Base-by-base conservation (phyloP, 1,140 invertebrate genomes). In the Andricus grossulariae region DNA sequence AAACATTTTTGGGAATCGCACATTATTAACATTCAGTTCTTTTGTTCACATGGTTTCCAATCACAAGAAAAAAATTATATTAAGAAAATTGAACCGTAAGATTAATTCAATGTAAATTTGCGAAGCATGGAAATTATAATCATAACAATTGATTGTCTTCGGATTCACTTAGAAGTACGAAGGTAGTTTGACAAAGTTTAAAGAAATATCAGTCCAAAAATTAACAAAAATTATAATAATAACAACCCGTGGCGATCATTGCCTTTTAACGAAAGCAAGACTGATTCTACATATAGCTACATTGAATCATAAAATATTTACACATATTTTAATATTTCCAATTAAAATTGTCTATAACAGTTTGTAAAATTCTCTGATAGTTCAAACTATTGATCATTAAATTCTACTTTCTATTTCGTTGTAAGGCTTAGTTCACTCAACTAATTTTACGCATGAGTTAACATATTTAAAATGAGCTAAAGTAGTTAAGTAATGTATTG, bases 21-120 rank as follows among this genome's bases (percentile, higher is more conserved):
- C 21, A 32, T 32, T 60, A 11, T 66, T 66, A 66, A 66, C 25
- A 66, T 66, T 66, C 60, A 66, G 60, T 66, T 39, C 60, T 39
- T 25, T 66, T n/a, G 25, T 15, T 66, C 32, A 66, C 1, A 16
- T 66, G 39, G 12, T 66, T 39, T 39, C 60, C 15, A 39, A 55
- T 3, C 19, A 55, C 19, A 19, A 55, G 19, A 55, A 55, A 55
- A 55, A 19, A 55, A 10, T 55, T 55, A 10, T 18, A 18, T 19
- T 21, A 19, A 55, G 10, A 55, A 2, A 21, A 21, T 19, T 55
- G 8, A 55, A 12, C 2, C 1, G 21, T 55, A 12, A 19, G 13
- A 25, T 60, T 32, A 12, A 55, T 6, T 1, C 3, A 60, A 15
- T 15, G 13, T 13, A 60, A 6, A 60, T 60, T 60, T 12, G 39